Percentiles rank a stretch among this genome's conserved stretches.
phyloP scores from a whole-genome alignment of 2,797 vertebrate species.

The Nyctalus aviator region DNA sequence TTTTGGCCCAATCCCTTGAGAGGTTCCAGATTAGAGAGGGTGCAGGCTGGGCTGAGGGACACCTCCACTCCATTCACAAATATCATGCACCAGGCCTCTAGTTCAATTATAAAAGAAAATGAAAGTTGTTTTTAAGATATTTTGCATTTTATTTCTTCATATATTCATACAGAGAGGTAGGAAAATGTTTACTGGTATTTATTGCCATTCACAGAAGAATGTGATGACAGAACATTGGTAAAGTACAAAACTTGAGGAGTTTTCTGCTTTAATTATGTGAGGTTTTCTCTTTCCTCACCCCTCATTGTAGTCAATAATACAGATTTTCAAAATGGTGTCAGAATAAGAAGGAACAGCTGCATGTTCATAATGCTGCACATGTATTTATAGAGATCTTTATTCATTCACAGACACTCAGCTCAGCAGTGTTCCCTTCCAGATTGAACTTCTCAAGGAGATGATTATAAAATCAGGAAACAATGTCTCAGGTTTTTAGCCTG shows the following conservation, averaged over 20 bases:
- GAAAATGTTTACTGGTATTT: background rate
- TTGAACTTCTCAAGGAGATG: slow-evolving; percentile 70
- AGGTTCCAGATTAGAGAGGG: too few species aligned
- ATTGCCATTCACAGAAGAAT: background rate
- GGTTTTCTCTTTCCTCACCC: background rate
- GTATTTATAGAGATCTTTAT: slow-evolving; percentile 7
- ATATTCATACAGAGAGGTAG: background rate
- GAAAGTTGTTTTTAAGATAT: background rate
- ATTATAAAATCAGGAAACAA: slow-evolving; percentile 72
- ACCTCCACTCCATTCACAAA: too few species aligned
- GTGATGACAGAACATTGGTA: background rate
- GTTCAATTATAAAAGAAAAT: background rate
- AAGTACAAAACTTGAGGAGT: background rate
- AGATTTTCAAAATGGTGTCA: background rate
- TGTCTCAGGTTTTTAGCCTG: slow-evolving; percentile 42
- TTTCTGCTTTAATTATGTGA: background rate
- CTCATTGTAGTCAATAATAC: background rate
- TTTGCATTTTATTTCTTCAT: background rate
- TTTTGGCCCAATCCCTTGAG: too few species aligned
- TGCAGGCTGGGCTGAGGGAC: too few species aligned
- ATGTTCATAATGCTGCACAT: background rate
- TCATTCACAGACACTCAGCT: slow-evolving; percentile 32
- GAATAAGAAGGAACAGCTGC: background rate
- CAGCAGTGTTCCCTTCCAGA: slow-evolving; percentile 61
- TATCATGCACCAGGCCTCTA: too few species aligned